These are phyloP conservation scores for Nycticebus coucang DNA, from an alignment of 2,113 vertebrate species.

Conservation along the genomic window DNA sequence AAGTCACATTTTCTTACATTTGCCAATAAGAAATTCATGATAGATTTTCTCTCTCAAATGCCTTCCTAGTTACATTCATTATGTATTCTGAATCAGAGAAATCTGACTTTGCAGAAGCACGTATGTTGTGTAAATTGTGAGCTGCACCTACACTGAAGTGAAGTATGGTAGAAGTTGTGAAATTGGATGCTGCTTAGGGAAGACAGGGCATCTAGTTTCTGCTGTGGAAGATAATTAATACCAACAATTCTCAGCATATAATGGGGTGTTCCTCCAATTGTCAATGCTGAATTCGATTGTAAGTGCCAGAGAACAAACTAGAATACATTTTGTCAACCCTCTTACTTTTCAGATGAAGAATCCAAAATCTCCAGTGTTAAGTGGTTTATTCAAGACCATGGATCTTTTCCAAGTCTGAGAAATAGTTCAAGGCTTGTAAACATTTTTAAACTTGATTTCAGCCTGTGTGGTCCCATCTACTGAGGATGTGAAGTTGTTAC, in stretches of 20 bases:
- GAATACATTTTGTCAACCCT: neutral
- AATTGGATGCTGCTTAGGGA: neutral
- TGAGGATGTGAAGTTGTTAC: neutral
- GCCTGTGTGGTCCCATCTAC: neutral
- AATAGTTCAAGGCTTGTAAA: neutral
- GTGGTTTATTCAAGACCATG: neutral
- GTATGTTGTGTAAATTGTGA: neutral
- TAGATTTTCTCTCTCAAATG: constrained; percentile 55
- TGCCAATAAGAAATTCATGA: constrained; percentile 43
- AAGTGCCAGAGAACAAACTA: neutral
- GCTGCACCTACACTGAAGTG: neutral
- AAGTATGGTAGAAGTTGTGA: neutral
- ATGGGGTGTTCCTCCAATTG: neutral
- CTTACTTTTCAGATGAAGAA: neutral
- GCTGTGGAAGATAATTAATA: neutral
- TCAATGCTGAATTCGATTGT: neutral
- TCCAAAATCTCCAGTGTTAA: neutral
- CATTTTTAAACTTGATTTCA: constrained; percentile 29
- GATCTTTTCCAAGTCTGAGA: neutral
- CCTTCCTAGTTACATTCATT: neutral
- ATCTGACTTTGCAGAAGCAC: neutral
- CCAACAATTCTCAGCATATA: neutral
- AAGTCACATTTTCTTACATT: constrained; percentile 58
- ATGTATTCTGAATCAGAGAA: constrained; percentile 12
- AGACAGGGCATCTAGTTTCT: neutral